Base-by-base conservation (phyloP, 2,888 invertebrate genomes). In the Papilio elwesi region DNA sequence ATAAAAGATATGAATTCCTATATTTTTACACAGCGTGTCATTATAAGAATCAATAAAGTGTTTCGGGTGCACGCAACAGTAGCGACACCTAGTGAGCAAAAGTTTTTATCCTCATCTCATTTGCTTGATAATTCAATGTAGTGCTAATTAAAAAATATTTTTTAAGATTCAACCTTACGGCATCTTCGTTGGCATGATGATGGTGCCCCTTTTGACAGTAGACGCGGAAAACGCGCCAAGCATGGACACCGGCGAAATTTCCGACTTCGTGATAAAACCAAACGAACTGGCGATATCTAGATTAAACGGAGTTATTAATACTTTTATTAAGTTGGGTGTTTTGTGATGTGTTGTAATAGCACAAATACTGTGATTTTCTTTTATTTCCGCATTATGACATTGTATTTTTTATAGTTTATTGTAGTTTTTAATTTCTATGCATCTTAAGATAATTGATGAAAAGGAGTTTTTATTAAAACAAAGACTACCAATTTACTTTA, bases 261-360 rank as follows among this genome's bases (percentile, higher is more conserved):
- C 76, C 5, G 64, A 71, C 65, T 83, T 85, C 72, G 68, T 81
- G 1, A 63, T 64, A 15, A 82, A 81, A 13, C 81, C 84, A 47
- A 85, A 80, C 74, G 76, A 73, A 8, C 74, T 84, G 1, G 88
- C 80, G 74, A 64, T 74, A 0, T 81, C 82, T 16, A 75, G 89
- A 13, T 74, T 89, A 51, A 87, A 86, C 59, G 88, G 84, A 4
- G 73, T 88, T 15, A 77, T 89, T 59, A 82, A 84, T 15, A 87
- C 88, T 51, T 87, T 77, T 53, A 77, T 86, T 6, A 80, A 78
- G 13, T 68, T 74, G 63, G 78, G 78, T 0, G 65, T 68, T 16
- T 57, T 87, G 6, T 80, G 74, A 74, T 75, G 63, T 43, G 48
- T 67, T 9, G n/a, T 12, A 51, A 57, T 8, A 64, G 36, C 38